phyloP scores from a whole-genome alignment of 2,888 invertebrate species.

The Nomada flava region DNA sequence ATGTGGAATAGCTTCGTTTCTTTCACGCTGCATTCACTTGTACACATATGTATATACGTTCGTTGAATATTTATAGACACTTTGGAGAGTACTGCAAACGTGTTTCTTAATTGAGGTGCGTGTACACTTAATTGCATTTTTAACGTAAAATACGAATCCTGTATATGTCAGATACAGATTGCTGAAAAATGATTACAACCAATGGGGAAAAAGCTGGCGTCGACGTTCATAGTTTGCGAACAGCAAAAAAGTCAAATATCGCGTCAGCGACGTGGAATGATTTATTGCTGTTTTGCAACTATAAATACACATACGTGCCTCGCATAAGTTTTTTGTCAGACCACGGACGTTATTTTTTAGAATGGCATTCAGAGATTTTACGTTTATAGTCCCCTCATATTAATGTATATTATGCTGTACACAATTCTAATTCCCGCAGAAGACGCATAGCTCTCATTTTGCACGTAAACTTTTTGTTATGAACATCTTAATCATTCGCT shows the following conservation, averaged over 20 bases:
- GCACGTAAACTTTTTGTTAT: not conserved
- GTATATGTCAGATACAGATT: not conserved
- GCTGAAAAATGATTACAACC: not conserved
- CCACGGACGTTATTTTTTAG: too few species aligned
- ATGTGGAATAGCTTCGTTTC: too few species aligned
- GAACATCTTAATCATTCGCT: too few species aligned
- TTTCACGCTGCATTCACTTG: too few species aligned
- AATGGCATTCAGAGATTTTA: not conserved
- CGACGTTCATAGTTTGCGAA: not conserved
- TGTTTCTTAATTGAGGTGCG: not conserved
- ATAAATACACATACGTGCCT: not conserved
- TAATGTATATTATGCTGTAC: not conserved
- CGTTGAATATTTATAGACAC: too few species aligned
- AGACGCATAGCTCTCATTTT: not conserved
- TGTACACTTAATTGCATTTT: not conserved
- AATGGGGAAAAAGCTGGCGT: not conserved
- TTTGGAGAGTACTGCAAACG: too few species aligned
- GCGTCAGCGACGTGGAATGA: not conserved
- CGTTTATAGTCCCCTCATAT: not conserved
- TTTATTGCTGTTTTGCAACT: not conserved
- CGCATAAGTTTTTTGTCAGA: not conserved
- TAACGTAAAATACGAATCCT: not conserved
- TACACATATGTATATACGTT: too few species aligned
- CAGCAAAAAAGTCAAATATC: not conserved
- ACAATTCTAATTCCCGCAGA: not conserved